Percentiles rank a stretch among this genome's conserved stretches.
Conservation (phyloP, 2,113 vertebrate species). For the Callipepla californica region DNA sequence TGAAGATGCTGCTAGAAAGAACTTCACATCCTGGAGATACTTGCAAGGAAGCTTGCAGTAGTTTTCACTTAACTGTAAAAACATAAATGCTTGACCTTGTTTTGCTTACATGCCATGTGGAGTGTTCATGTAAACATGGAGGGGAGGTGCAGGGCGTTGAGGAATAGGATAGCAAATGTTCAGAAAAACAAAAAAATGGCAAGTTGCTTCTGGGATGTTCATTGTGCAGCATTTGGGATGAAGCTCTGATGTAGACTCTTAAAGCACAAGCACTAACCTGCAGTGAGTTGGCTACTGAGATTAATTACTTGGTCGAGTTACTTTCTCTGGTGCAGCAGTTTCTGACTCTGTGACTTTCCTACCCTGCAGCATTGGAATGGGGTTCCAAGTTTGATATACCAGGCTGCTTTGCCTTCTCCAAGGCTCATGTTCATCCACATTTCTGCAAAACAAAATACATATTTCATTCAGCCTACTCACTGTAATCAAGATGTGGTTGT, state of each 20-base stretch:
- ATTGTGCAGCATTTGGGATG: neutral
- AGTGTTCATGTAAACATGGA: conserved; percentile 29
- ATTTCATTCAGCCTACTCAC: neutral
- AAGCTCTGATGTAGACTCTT: neutral
- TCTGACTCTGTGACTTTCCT: neutral
- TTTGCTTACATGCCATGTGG: neutral
- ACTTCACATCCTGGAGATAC: neutral
- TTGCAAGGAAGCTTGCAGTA: neutral
- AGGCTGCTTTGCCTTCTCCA: neutral
- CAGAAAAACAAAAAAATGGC: neutral
- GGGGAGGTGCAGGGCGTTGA: conserved; percentile 42
- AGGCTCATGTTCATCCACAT: neutral
- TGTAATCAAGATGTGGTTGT: neutral
- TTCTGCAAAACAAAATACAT: neutral
- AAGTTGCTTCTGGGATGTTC: neutral
- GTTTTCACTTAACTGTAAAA: conserved; percentile 20
- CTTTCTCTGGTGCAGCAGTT: neutral
- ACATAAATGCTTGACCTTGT: conserved; percentile 42
- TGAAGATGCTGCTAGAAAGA: neutral
- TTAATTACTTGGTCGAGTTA: neutral
- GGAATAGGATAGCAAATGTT: neutral
- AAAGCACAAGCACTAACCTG: neutral
- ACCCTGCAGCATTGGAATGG: neutral
- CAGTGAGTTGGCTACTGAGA: neutral
- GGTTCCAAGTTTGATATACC: neutral